Evolutionary conservation across 2,113 vertebrate species (phyloP), one percentile per base, ranked within the genome.

Genomic region (Syrmaticus mikado): DNA sequence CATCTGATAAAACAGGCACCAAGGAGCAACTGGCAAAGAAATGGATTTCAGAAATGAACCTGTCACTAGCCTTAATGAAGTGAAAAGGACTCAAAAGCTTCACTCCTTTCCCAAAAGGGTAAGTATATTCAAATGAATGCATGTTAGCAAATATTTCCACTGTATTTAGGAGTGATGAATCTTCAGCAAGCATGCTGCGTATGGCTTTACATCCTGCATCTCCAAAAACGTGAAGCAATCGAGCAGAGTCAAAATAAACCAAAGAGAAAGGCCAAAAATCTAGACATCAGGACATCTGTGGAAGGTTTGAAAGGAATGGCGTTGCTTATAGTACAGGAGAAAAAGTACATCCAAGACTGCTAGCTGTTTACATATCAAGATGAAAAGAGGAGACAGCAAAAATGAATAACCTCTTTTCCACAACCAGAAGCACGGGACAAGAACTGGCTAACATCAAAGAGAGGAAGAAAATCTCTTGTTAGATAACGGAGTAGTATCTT

Each of bases 301-400:
- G 61, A 70, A 85, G 80, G 36, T 25, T 12, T 43, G 9, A 24
- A 62, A 68, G 27, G 50, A n/a, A 18, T 18, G 2, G 20, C 55
- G 52, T 43, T 3, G 3, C 25, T 43, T 36, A 53, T 21, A 25
- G 22, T 79, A 32, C n/a, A 50, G 45, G n/a, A 76, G 5, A 41
- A 46, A 66, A 43, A 43, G 32, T 16, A 20, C 10, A 22, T 2
- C 3, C 13, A 28, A 27, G n/a, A 60, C 58, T 10, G 22, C 20
- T 41, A 41, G 38, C 28, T 0, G 2, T 0, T 0, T 13, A 38
- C 32, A 57, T 12, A 30, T 15, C 27, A 30, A 67, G 8, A 22
- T 40, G 32, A 62, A 43, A 73, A 48, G 53, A 83, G 41, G 30
- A 60, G 46, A 78, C 2, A 13, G 20, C 40, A 67, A 19, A 65